Conservation (phyloP, 2,888 invertebrate genomes). For the Gibbula magus region DNA sequence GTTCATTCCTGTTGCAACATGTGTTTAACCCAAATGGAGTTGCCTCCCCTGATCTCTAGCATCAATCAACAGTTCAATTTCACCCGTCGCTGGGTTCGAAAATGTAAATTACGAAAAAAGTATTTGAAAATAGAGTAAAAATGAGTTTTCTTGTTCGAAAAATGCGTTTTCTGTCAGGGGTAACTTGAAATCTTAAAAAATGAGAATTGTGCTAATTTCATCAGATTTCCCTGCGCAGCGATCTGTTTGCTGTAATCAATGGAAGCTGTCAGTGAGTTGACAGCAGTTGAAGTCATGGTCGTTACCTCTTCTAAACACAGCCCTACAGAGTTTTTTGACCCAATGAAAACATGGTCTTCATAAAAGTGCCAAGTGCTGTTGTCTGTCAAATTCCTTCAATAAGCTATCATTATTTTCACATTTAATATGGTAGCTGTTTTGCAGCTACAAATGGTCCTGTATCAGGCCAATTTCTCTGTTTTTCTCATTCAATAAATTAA, state of each 20-base stretch:
- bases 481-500: not conserved
- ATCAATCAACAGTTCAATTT: constrained; percentile 9
- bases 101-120: not conserved
- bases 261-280: not conserved
- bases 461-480: too few relatives aligned
- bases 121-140: not conserved
- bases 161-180: constrained; percentile 13
- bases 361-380: too few relatives aligned
- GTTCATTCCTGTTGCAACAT: too few relatives aligned
- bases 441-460: too few relatives aligned
- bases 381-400: too few relatives aligned
- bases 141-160: not conserved
- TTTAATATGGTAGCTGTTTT: too few relatives aligned
- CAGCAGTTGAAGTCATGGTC: not conserved
- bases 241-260: not conserved
- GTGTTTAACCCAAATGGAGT: not conserved
- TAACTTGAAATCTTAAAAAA: not conserved
- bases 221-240: not conserved
- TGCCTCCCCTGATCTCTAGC: not conserved
- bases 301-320: not conserved
- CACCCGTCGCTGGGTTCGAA: not conserved
- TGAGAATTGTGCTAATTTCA: constrained; percentile 13
- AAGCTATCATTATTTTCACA: too few relatives aligned
- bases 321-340: not conserved
- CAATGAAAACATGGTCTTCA: not conserved